Evolutionary conservation across 2,888 invertebrate species (phyloP), one percentile per base, ranked within the genome.

Genomic region (Didymodactylos carnosus): DNA sequence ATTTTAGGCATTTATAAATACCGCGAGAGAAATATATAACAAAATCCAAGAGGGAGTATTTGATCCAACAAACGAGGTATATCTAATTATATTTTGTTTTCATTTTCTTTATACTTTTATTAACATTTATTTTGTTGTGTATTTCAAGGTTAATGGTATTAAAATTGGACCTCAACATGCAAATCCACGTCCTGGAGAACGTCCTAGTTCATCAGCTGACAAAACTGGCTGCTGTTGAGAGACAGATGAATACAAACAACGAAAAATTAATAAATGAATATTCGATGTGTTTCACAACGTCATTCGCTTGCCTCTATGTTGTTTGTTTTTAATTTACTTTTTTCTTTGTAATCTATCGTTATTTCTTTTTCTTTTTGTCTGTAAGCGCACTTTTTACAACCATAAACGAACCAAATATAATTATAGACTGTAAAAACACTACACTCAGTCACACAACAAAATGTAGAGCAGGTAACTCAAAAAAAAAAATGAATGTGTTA

Each of bases 41-140:
- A 99, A 99, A 86, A 98, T 98, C 78, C 97, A 98, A 83, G 98
- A 99, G 84, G 98, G 98, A 75, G 95, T 98, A 53, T 97, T 98
- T 83, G 97, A 98, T 85, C 95, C 97, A 80, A 97, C 97, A 84
- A 98, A 98, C 86, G 98, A 98, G 90, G 97, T 94, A 83, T 81
- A 39, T 39, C 3, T 51, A 19, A 16, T 10, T 19, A 29, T 14
- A 7, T 39, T 2, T 6, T 27, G 49, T 23, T 4, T 35, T 7
- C 13, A 1, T 4, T 11, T 6, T 11, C 19, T 49, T 2, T 4
- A 43, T 43, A 14, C n/a, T 43, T 8, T 16, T 16, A 3, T 43
- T 43, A 1, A 14, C 6, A 1, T 35, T n/a, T 70, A 11, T 39
- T 25, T 39, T 46, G 40, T 35, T 69, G 25, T 73, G 25, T 70